Percentiles rank a stretch among this genome's conserved stretches.
phyloP scores from a whole-genome alignment of 2,888 invertebrate genomes.

The Mylabris sibirica region DNA sequence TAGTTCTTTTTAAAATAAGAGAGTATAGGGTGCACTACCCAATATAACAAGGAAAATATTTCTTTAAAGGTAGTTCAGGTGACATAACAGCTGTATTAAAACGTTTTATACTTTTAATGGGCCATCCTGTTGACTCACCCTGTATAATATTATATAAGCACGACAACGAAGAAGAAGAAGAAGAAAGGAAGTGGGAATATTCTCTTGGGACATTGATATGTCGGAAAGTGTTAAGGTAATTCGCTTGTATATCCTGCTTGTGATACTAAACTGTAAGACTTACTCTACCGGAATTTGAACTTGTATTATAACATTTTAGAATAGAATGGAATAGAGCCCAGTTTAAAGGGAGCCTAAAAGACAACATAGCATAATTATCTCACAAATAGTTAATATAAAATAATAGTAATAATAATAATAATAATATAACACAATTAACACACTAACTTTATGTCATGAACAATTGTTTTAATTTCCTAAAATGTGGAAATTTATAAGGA shows the following conservation, averaged over 20 bases:
- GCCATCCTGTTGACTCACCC: too few species aligned
- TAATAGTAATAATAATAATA: background rate
- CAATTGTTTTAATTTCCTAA: background rate
- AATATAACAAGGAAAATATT: too few species aligned
- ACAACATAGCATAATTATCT: background rate
- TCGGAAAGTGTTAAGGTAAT: background rate
- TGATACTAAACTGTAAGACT: conserved; percentile 6
- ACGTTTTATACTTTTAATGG: too few species aligned
- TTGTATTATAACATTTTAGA: background rate
- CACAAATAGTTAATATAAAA: background rate
- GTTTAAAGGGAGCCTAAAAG: background rate
- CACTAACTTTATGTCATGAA: background rate
- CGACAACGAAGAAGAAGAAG: background rate
- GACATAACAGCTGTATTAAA: too few species aligned
- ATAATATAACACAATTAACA: background rate
- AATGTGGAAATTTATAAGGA: background rate
- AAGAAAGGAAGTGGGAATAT: background rate
- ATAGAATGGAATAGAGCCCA: background rate
- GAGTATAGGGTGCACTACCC: too few species aligned
- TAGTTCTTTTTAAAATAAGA: too few species aligned
- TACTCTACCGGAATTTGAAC: conserved; percentile 7
- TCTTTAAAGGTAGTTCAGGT: too few species aligned
- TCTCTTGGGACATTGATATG: conserved; percentile 2
- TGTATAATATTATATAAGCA: too few species aligned
- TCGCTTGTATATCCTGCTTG: background rate